Evolutionary conservation across 2,797 vertebrate species (phyloP).

Genomic region (Caiman crocodilus): DNA sequence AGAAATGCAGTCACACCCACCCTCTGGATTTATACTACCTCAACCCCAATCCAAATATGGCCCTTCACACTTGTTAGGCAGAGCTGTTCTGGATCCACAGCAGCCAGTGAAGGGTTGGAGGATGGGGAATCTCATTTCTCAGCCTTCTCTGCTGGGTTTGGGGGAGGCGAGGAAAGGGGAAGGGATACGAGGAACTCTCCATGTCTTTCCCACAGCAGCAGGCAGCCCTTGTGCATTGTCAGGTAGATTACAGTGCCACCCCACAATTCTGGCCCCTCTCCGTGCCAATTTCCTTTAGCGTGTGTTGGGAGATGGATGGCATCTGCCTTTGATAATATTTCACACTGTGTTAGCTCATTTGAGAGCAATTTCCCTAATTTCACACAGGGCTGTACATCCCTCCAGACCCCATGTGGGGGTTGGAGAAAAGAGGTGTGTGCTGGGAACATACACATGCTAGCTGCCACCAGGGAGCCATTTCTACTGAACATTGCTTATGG

Average conservation of each 20-base stretch:
- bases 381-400: background rate
- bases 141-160: no score
- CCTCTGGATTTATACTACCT: background rate
- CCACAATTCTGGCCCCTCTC: background rate
- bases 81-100: background rate
- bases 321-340: background rate
- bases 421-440: background rate
- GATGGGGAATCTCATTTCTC: no score
- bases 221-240: no score
- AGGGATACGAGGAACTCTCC: no score
- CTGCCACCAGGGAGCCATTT: background rate
- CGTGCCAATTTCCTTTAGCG: background rate
- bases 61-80: background rate
- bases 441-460: no score
- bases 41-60: background rate
- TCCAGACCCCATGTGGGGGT: background rate
- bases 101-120: no score
- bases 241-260: background rate
- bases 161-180: no score
- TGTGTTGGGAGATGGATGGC: background rate
- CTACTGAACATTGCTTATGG: background rate
- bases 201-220: no score
- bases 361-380: background rate
- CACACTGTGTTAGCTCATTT: background rate
- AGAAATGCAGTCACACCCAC: background rate